These are phyloP conservation scores for Tetheella fluctuosa DNA, from an alignment of 2,888 invertebrate species.

Conservation along the genomic window DNA sequence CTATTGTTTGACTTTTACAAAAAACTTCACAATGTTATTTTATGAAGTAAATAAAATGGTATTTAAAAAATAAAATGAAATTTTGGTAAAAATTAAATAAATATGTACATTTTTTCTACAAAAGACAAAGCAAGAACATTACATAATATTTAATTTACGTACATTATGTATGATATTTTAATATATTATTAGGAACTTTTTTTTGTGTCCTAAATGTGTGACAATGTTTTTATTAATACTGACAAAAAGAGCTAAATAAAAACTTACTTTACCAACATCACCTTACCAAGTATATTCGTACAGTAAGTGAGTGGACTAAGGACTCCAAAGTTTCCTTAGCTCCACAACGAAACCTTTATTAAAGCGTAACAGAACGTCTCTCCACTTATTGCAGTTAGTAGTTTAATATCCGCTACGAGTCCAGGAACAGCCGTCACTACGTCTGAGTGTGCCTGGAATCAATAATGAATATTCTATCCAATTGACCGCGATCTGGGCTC, in stretches of 20 bases:
- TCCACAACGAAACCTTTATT: constrained; percentile 3
- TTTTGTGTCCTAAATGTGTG: too few relatives aligned
- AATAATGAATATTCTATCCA: constrained; percentile 54
- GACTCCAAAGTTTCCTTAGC: background rate
- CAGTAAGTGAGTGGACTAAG: background rate
- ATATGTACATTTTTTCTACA: too few relatives aligned
- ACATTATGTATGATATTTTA: too few relatives aligned
- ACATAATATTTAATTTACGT: too few relatives aligned
- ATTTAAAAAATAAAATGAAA: background rate
- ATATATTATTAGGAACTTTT: background rate
- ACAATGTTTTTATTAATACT: background rate
- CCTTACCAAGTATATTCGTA: background rate
- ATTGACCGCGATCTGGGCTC: constrained; percentile 33
- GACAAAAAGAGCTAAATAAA: too few relatives aligned
- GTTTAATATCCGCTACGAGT: constrained; percentile 22
- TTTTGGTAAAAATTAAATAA: too few relatives aligned
- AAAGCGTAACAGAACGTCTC: constrained; percentile 9
- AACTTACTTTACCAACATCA: background rate
- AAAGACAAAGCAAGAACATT: too few relatives aligned
- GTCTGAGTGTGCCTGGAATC: constrained; percentile 30
- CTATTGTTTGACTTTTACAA: background rate
- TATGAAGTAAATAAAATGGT: background rate
- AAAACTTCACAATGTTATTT: background rate
- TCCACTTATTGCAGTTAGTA: constrained; percentile 13
- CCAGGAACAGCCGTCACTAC: constrained; percentile 20